Percentiles rank a stretch among this genome's conserved stretches.
Conservation (phyloP, 1,140 invertebrate species). For the Pseudomyrmex sp. region DNA sequence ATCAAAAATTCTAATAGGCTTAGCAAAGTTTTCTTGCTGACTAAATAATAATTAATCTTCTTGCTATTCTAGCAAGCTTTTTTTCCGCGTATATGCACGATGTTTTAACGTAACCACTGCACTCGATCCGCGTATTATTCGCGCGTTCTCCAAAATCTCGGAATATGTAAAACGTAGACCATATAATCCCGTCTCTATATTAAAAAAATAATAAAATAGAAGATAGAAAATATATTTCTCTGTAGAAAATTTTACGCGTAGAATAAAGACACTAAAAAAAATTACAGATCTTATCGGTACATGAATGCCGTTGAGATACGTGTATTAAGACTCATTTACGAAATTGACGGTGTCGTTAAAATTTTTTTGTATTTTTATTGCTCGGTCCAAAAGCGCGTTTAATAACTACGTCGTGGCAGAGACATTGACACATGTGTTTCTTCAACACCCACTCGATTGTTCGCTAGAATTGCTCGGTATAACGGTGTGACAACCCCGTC, state of each 20-base stretch:
- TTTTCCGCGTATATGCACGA: background rate
- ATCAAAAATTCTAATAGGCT: too few relatives aligned
- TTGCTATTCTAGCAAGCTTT: too few relatives aligned
- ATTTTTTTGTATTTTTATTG: background rate
- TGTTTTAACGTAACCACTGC: conserved; percentile 27
- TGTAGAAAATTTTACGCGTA: conserved; percentile 27
- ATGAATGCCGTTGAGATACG: background rate
- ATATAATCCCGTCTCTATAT: conserved; percentile 1
- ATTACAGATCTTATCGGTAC: conserved; percentile 1
- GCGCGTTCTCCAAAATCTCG: background rate
- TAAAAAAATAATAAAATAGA: background rate
- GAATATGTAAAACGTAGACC: background rate
- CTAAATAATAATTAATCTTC: too few relatives aligned
- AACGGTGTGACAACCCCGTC: conserved; percentile 74
- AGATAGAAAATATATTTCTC: background rate
- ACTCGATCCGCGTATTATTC: background rate
- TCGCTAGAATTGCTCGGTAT: conserved; percentile 75
- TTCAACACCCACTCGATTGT: conserved; percentile 72
- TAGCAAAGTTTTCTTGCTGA: too few relatives aligned
- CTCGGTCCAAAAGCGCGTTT: background rate
- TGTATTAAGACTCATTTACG: background rate
- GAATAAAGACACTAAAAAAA: background rate
- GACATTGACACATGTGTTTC: background rate
- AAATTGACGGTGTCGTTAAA: background rate
- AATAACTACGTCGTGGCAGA: background rate